These are phyloP conservation scores for Tursiops truncatus DNA, from an alignment of 2,113 vertebrate genomes.

Conservation along the genomic window DNA sequence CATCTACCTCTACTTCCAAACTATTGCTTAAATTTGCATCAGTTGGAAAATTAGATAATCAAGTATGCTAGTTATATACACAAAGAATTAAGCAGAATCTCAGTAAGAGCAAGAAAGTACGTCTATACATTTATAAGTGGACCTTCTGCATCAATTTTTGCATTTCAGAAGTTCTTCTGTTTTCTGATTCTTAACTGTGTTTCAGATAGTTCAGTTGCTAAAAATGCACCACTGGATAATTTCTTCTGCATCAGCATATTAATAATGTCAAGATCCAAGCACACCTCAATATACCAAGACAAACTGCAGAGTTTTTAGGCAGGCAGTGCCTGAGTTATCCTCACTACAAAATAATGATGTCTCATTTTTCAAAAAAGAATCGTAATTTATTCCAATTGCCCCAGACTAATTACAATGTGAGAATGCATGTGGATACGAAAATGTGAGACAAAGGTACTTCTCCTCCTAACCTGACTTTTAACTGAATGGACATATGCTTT, in stretches of 20 bases:
- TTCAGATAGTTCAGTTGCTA: neutral
- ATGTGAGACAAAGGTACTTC: neutral
- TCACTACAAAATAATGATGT: neutral
- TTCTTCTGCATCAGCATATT: neutral
- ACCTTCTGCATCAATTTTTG: neutral
- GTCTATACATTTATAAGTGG: neutral
- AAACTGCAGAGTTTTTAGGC: neutral
- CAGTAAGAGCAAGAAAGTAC: neutral
- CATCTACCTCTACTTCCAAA: neutral
- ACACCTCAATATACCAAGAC: neutral
- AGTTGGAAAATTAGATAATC: neutral
- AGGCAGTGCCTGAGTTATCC: neutral
- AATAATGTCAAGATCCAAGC: neutral
- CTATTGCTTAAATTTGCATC: neutral
- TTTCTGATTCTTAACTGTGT: neutral
- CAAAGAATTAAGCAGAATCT: neutral
- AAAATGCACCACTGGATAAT: neutral
- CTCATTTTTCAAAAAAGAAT: conserved; percentile 8
- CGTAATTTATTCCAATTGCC: neutral
- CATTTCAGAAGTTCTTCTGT: neutral
- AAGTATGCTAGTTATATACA: neutral
- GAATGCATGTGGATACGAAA: neutral
- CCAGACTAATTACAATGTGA: neutral
- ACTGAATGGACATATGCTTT: neutral
- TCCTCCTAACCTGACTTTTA: neutral